Percentiles rank a stretch among this genome's conserved stretches.
These are phyloP conservation scores for Bombycilla garrulus DNA, from an alignment of 2,113 vertebrate genomes.

Conservation along the genomic window DNA sequence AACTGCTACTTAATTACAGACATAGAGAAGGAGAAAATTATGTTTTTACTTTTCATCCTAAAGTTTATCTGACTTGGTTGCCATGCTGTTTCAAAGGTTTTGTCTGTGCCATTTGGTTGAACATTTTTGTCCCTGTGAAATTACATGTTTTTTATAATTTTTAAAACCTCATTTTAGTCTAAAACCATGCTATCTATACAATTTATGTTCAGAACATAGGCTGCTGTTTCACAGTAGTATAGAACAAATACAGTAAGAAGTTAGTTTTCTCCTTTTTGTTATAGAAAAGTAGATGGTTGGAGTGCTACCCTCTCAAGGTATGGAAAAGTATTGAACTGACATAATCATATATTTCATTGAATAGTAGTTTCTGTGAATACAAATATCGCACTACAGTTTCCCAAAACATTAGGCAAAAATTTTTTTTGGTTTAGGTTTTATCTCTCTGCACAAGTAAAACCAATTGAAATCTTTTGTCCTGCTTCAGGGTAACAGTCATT, in stretches of 20 bases:
- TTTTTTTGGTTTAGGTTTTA: neutral
- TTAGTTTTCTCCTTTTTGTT: neutral
- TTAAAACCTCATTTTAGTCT: neutral
- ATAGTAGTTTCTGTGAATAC: neutral
- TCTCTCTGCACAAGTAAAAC: neutral
- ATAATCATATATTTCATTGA: neutral
- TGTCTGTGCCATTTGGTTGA: neutral
- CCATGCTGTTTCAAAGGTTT: neutral
- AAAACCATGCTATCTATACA: neutral
- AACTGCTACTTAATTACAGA: neutral
- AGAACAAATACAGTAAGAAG: neutral
- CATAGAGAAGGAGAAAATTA: neutral
- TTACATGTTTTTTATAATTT: neutral
- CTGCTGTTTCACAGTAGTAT: neutral
- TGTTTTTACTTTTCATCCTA: neutral
- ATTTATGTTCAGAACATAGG: constrained; percentile 17
- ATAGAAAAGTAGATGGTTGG: neutral
- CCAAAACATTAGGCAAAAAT: neutral
- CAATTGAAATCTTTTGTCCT: neutral
- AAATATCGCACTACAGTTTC: neutral
- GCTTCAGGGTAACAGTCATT: neutral
- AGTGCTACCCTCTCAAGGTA: neutral
- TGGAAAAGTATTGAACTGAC: neutral
- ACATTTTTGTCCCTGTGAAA: neutral
- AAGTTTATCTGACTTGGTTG: neutral